A percentile compares a stretch with the other conserved stretches of the same genome.
phyloP scores from a whole-genome alignment of 2,113 vertebrate species.

The Vombatus ursinus region DNA sequence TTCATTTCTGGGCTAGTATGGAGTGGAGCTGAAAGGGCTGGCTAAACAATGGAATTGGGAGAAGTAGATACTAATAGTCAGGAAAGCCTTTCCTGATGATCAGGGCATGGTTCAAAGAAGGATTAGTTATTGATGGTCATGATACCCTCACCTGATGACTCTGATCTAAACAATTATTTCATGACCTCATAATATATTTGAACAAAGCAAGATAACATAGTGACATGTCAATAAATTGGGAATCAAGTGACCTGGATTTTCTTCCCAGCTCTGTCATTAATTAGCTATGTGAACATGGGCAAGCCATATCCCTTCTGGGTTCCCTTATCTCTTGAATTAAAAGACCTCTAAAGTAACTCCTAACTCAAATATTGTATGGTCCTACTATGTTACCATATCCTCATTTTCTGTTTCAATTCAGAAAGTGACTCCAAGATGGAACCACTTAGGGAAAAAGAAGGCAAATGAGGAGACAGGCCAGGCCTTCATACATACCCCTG shows the following conservation, averaged over 20 bases:
- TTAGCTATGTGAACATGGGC: not conserved
- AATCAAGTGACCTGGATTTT: not conserved
- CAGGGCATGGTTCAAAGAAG: not conserved
- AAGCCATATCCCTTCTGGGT: not conserved
- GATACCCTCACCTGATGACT: not conserved
- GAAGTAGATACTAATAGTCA: not conserved
- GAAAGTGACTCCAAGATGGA: not conserved
- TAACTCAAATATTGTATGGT: not conserved
- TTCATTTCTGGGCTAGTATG: not conserved
- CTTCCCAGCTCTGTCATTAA: not conserved
- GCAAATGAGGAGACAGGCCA: not conserved
- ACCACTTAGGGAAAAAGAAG: not conserved
- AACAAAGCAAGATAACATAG: not conserved
- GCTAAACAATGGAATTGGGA: fast-evolving
- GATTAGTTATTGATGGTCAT: not conserved
- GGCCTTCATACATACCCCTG: not conserved
- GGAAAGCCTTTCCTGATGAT: not conserved
- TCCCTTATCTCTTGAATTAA: not conserved
- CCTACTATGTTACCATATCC: not conserved
- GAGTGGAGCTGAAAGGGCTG: not conserved
- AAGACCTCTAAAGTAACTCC: not conserved
- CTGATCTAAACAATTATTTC: not conserved
- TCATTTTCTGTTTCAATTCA: not conserved
- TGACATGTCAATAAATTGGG: not conserved
- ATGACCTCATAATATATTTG: not conserved